phyloP scores from a whole-genome alignment of 2,797 vertebrate species.

The Macropodus opercularis region DNA sequence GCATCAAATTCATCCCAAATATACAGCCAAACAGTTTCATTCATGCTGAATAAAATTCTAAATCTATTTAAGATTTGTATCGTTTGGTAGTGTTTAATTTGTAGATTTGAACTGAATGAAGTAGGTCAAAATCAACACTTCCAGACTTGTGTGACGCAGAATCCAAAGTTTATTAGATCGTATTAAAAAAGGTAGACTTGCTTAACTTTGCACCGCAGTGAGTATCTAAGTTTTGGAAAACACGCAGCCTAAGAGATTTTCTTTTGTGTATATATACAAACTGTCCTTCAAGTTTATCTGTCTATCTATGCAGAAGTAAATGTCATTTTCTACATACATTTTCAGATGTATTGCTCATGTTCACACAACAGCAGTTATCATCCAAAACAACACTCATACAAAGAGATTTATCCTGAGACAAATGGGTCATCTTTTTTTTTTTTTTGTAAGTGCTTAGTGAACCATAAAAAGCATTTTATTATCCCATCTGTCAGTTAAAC shows the following conservation, averaged over 20 bases:
- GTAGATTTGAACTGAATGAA: background rate
- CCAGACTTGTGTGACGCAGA: slow-evolving; percentile 41
- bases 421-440: slow-evolving; percentile 51
- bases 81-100: too few species aligned
- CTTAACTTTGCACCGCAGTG: slow-evolving; percentile 51
- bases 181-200: slow-evolving; percentile 50
- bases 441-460: slow-evolving; percentile 61
- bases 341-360: slow-evolving; percentile 41
- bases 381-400: slow-evolving; percentile 44
- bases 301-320: slow-evolving; percentile 36
- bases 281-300: slow-evolving; percentile 40
- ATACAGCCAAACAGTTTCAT: too few species aligned
- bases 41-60: too few species aligned
- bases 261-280: slow-evolving; percentile 46
- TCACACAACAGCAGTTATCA: slow-evolving; percentile 34
- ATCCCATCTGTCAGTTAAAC: slow-evolving; percentile 62
- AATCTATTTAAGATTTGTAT: too few species aligned
- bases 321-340: slow-evolving; percentile 35
- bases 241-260: slow-evolving; percentile 16
- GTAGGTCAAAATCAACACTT: slow-evolving; percentile 13
- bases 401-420: slow-evolving; percentile 55
- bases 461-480: slow-evolving; percentile 47
- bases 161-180: slow-evolving; percentile 71
- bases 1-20: too few species aligned
- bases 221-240: slow-evolving; percentile 49